These are phyloP conservation scores for Drosophila nr. fundita DNA, from an alignment of 2,888 invertebrate genomes.

Conservation along the genomic window DNA sequence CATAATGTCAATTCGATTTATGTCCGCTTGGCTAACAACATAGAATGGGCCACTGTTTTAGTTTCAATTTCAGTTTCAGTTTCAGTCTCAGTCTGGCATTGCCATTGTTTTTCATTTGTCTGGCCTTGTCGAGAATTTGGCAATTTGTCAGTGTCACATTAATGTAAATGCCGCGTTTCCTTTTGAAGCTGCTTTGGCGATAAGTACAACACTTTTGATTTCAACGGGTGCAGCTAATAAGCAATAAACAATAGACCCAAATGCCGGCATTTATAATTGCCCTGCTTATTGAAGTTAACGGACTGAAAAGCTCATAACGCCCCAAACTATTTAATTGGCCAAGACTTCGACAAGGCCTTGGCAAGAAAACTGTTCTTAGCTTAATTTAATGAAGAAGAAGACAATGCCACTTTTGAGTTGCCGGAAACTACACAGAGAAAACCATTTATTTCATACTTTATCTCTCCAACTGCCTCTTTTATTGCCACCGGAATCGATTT, in stretches of 20 bases:
- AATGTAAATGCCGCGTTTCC: constrained; percentile 36
- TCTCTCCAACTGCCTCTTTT: background rate
- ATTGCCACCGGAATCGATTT: background rate
- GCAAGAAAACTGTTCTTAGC: constrained; percentile 1
- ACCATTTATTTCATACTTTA: background rate
- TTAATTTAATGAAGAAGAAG: too few relatives aligned
- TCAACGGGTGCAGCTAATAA: constrained; percentile 42
- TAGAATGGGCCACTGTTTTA: constrained; percentile 27
- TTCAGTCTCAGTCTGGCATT: constrained; percentile 24
- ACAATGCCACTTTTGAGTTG: background rate
- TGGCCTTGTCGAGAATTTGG: constrained; percentile 73
- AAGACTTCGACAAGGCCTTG: constrained; percentile 2
- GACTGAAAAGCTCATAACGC: constrained; percentile 53
- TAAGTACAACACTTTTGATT: constrained; percentile 32
- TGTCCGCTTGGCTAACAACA: constrained; percentile 49
- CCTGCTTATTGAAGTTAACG: constrained; percentile 55
- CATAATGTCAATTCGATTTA: constrained; percentile 80
- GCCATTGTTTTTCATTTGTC: background rate
- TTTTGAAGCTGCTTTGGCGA: constrained; percentile 29
- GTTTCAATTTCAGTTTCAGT: constrained; percentile 19
- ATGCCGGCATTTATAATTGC: background rate
- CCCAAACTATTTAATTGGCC: background rate
- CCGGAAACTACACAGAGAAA: background rate
- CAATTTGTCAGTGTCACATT: constrained; percentile 77
- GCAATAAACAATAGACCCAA: constrained; percentile 40